A percentile compares a stretch with the other conserved stretches of the same genome.
Evolutionary conservation across 2,888 invertebrate genomes (phyloP).

Genomic region (Athripsodes cinereus): DNA sequence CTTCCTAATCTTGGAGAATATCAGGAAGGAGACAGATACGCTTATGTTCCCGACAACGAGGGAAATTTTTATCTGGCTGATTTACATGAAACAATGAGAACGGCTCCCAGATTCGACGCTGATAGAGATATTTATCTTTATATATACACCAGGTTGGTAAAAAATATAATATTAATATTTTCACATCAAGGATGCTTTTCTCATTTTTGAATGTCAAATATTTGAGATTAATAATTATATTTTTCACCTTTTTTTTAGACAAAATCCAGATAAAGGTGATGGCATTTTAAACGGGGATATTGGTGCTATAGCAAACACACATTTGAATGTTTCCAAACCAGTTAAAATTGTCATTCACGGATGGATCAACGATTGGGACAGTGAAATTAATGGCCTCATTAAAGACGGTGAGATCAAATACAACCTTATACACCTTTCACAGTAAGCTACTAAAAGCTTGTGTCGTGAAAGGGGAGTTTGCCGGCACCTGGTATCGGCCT

Average conservation of each 20-base stretch:
- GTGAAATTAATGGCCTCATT: constrained; percentile 4
- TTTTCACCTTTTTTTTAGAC: neutral
- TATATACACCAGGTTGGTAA: neutral
- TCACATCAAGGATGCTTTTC: too few relatives aligned
- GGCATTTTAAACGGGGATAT: neutral
- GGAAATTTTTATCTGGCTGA: neutral
- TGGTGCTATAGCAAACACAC: neutral
- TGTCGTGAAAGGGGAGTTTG: too few relatives aligned
- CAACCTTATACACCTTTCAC: too few relatives aligned
- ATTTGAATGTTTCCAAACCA: too few relatives aligned
- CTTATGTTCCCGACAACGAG: neutral
- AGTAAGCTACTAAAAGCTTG: too few relatives aligned
- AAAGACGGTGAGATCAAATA: constrained; percentile 7
- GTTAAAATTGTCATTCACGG: too few relatives aligned
- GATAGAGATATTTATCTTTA: neutral
- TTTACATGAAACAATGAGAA: neutral
- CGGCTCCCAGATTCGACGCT: neutral
- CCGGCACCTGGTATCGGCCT: too few relatives aligned
- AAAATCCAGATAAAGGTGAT: neutral
- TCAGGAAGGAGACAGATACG: too few relatives aligned
- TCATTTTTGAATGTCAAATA: too few relatives aligned
- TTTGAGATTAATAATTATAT: too few relatives aligned
- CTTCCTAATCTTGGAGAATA: too few relatives aligned
- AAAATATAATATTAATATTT: too few relatives aligned
- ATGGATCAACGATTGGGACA: neutral